Evolutionary conservation across 2,797 vertebrate species (phyloP), one percentile per base, ranked within the genome.

Genomic region (Rhabdomys pumilio): DNA sequence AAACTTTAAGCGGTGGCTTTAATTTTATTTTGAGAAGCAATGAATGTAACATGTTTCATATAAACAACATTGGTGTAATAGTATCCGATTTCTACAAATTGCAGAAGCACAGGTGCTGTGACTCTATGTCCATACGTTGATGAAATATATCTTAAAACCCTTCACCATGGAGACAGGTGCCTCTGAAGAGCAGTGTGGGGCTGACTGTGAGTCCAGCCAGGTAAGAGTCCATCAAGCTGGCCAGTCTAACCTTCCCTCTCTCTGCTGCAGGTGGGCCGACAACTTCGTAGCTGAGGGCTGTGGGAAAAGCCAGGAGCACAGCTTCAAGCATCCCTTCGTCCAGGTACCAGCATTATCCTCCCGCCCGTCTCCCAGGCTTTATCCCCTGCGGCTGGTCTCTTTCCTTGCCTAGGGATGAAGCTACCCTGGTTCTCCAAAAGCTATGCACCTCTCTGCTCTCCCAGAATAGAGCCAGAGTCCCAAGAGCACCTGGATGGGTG

Each of bases 271-370:
- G 98, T 99, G 99, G 99, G 99, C 99, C 0, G 99, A 99, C 95
- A 98, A 98, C 96, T 99, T 99, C 96, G 87, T 61, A 0, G 99
- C 99, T 0, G 95, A 92, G 0, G 99, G 99, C 76, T 99, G 99
- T 77, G 24, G 96, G 0, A 98, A 96, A 1, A 97, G 93, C 0
- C 47, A 96, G 3, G 92, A 98, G 20, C 99, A 99, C 92, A 0
- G 0, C 2, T 99, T 99, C 97, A 97, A 99, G 75, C 99, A 99
- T 95, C 99, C 99, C 0, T 99, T 99, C 98, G 97, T 99, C 15
- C 99, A 99, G 99, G 99, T 99, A 98, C 77, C 88, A 24, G 14
- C 65, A 22, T 3, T 3, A 0, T 14, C 59, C 65, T n/a, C n/a
- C 34, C 4, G 8, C 34, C 61, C 1, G 1, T n/a, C 53, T 50